Percentiles rank a stretch among this genome's conserved stretches.
phyloP scores from a whole-genome alignment of 2,888 invertebrate species.

The Nebria brevicollis region DNA sequence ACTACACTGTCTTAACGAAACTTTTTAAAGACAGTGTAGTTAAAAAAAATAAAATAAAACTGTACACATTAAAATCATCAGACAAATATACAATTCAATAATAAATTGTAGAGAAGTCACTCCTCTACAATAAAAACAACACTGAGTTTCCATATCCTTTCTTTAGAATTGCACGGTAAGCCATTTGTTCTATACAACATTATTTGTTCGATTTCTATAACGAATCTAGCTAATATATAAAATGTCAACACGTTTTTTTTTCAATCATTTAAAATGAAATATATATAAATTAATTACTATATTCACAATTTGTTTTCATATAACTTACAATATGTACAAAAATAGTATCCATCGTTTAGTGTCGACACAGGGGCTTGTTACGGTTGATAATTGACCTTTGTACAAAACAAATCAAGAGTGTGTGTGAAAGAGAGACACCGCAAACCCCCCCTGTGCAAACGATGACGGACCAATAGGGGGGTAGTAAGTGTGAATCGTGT shows the following conservation, averaged over 20 bases:
- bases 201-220: slow-evolving; percentile 62
- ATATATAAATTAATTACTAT: slow-evolving; percentile 64
- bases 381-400: slow-evolving; percentile 66
- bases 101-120: slow-evolving; percentile 24
- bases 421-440: slow-evolving; percentile 52
- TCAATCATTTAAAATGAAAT: slow-evolving; percentile 64
- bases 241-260: slow-evolving; percentile 64
- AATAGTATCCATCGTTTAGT: slow-evolving; percentile 65
- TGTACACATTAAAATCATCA: slow-evolving; percentile 53
- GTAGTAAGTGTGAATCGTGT: slow-evolving; percentile 11
- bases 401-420: slow-evolving; percentile 61
- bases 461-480: neutral
- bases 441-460: slow-evolving; percentile 2
- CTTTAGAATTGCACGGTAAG: slow-evolving; percentile 60
- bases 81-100: slow-evolving; percentile 52
- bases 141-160: slow-evolving; percentile 12
- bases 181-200: slow-evolving; percentile 63
- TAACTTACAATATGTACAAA: slow-evolving; percentile 69
- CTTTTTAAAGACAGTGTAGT: slow-evolving; percentile 54
- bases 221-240: slow-evolving; percentile 62
- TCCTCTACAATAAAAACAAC: slow-evolving; percentile 57
- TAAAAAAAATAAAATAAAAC: slow-evolving; percentile 55
- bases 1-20: slow-evolving; percentile 54
- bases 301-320: slow-evolving; percentile 61
- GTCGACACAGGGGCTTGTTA: slow-evolving; percentile 52